phyloP scores from a whole-genome alignment of 1,140 invertebrate species.

The Hypothenemus hampei region DNA sequence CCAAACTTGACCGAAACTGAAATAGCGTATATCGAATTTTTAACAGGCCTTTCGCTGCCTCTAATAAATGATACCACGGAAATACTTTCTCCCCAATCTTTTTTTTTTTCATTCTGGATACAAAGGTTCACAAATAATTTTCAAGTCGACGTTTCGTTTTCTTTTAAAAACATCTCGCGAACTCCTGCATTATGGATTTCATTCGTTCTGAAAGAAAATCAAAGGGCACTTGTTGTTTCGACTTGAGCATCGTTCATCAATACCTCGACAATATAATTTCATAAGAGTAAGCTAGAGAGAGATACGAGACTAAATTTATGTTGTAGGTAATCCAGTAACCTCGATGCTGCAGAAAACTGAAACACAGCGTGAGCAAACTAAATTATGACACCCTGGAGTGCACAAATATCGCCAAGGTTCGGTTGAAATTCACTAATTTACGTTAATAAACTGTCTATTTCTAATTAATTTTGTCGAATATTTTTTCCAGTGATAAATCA shows the following conservation, averaged over 20 bases:
- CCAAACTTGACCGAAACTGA: conserved; percentile 27
- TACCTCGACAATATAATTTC: conserved; percentile 23
- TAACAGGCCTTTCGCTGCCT: conserved; percentile 24
- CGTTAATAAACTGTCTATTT: too few relatives aligned
- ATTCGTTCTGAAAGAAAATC: conserved; percentile 4
- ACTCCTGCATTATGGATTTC: too few relatives aligned
- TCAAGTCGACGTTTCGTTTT: not conserved
- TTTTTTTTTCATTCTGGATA: conserved; percentile 18
- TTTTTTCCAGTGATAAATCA: too few relatives aligned
- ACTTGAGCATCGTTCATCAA: conserved; percentile 17
- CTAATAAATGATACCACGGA: conserved; percentile 24
- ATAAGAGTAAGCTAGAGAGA: conserved; percentile 19
- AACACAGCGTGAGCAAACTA: conserved; percentile 21
- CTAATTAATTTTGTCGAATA: too few relatives aligned
- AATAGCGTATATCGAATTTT: conserved; percentile 30
- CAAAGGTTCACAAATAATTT: conserved; percentile 21
- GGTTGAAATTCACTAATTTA: conserved; percentile 15
- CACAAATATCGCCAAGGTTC: conserved; percentile 20
- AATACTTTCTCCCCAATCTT: conserved; percentile 21
- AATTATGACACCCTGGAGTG: conserved; percentile 22
- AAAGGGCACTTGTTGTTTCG: conserved; percentile 11
- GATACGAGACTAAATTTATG: conserved; percentile 17
- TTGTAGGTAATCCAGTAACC: conserved; percentile 20
- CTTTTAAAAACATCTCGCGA: too few relatives aligned
- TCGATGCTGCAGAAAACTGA: conserved; percentile 16